phyloP scores from a whole-genome alignment of 2,113 vertebrate genomes.

The Anolis carolinensis region DNA sequence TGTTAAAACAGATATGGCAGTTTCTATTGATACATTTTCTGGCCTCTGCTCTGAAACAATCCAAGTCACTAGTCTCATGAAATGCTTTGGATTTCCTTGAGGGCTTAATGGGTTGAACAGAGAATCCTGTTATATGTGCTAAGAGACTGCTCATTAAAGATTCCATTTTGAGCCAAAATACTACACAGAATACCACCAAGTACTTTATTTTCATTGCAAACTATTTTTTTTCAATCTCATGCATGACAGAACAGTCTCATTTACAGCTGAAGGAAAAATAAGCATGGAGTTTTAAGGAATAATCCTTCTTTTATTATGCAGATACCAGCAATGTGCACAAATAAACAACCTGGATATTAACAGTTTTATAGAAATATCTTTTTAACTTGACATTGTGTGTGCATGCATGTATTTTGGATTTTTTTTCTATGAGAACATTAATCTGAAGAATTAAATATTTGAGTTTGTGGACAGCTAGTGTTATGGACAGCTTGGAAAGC shows the following conservation, averaged over 20 bases:
- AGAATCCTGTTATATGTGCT: neutral
- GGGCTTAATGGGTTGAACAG: neutral
- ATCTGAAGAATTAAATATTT: neutral
- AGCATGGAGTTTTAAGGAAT: neutral
- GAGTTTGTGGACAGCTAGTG: neutral
- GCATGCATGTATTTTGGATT: neutral
- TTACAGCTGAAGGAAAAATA: neutral
- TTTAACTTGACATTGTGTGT: neutral
- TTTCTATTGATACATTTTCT: neutral
- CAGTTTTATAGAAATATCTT: neutral
- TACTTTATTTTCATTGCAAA: neutral
- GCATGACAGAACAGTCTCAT: conserved; percentile 1
- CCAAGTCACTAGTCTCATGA: conserved; percentile 10
- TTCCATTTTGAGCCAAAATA: neutral
- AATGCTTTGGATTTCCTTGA: neutral
- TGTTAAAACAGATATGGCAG: neutral
- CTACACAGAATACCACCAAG: neutral
- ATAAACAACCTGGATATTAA: neutral
- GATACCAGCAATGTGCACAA: neutral
- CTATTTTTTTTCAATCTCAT: neutral
- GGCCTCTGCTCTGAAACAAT: neutral
- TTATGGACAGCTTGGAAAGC: neutral
- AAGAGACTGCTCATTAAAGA: neutral
- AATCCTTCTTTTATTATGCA: neutral
- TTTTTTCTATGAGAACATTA: neutral